Evolutionary conservation across 2,888 invertebrate genomes (phyloP).

Genomic region (Drosophila buzzatii): DNA sequence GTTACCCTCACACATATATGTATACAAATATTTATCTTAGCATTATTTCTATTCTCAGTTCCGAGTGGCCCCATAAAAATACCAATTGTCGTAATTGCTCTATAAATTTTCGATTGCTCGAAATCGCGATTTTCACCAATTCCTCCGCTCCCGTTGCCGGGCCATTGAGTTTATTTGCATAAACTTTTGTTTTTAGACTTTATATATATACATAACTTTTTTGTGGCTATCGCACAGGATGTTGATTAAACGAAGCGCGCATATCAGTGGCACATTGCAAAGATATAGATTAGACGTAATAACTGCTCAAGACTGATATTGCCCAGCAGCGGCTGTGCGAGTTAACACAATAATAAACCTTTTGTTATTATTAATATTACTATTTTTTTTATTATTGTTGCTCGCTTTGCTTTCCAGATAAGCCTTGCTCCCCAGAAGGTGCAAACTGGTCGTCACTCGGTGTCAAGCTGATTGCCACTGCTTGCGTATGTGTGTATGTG

Average conservation of each 20-base stretch:
- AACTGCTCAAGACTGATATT: constrained; percentile 60
- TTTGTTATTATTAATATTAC: constrained; percentile 45
- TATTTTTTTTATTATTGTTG: constrained; percentile 32
- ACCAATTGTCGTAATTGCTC: constrained; percentile 15
- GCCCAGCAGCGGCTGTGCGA: constrained; percentile 20
- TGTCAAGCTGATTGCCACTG: constrained; percentile 44
- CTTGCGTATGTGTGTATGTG: not conserved
- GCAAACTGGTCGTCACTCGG: constrained; percentile 17
- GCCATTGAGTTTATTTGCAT: constrained; percentile 64
- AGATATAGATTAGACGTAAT: constrained; percentile 71
- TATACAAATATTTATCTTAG: not conserved
- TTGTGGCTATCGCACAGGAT: constrained; percentile 63
- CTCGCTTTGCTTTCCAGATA: constrained; percentile 43
- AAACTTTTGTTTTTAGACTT: constrained; percentile 14
- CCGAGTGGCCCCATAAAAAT: constrained; percentile 27
- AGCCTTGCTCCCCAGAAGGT: constrained; percentile 38
- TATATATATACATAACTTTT: too few species aligned
- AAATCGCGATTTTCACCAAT: not conserved
- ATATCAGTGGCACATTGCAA: constrained; percentile 56
- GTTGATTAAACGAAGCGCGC: constrained; percentile 62
- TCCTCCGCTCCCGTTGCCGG: not conserved
- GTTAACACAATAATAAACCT: constrained; percentile 58
- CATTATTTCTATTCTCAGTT: constrained; percentile 6
- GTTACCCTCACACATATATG: not conserved
- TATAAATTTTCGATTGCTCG: constrained; percentile 36